These are phyloP conservation scores for Drosophila cognata DNA, from an alignment of 2,888 invertebrate genomes.

Conservation along the genomic window DNA sequence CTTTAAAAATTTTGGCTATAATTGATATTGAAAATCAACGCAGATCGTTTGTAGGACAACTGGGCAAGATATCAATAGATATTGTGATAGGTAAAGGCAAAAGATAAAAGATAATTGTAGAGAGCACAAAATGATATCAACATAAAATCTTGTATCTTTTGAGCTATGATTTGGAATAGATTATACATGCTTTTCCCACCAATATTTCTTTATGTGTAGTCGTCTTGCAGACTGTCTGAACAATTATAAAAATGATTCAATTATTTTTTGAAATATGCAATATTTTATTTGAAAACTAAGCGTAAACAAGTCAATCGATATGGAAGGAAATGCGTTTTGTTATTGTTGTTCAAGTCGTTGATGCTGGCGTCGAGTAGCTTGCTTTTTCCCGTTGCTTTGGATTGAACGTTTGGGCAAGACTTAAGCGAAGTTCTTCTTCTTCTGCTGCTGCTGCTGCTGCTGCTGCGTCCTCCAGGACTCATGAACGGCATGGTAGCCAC, in stretches of 20 bases:
- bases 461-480: constrained; percentile 61
- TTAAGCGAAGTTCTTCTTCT: constrained; percentile 48
- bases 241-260: background rate
- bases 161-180: background rate
- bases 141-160: background rate
- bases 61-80: background rate
- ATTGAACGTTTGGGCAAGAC: background rate
- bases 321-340: constrained; percentile 44
- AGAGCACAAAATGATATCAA: background rate
- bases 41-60: background rate
- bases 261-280: constrained; percentile 41
- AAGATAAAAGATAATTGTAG: background rate
- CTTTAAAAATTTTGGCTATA: background rate
- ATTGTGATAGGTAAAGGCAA: background rate
- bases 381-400: background rate
- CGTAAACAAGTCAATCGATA: constrained; percentile 40
- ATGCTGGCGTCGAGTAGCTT: background rate
- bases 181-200: background rate
- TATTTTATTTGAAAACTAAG: constrained; percentile 55
- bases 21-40: background rate
- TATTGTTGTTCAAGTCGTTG: constrained; percentile 2
- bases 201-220: background rate
- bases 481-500: constrained; percentile 65
- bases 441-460: constrained; percentile 47
- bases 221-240: background rate